Conservation (phyloP, 2,888 invertebrate species). For the Balanococcus diminutus region DNA sequence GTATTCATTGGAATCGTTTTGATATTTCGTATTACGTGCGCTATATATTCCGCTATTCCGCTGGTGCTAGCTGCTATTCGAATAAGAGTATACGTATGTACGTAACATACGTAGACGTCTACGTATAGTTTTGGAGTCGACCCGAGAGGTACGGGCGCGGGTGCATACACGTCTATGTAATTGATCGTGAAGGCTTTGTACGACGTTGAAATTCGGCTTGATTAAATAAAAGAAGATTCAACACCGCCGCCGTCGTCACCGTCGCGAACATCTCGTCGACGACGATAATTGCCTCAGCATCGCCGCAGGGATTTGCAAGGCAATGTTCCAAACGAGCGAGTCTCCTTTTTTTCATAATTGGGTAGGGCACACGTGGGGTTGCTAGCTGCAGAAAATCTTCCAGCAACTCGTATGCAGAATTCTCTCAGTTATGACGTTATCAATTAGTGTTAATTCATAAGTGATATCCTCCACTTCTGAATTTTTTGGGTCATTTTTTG, state of each 20-base stretch:
- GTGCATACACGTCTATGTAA: not conserved
- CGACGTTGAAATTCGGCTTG: not conserved
- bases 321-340: no score
- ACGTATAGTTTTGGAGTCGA: not conserved
- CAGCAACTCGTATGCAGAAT: no score
- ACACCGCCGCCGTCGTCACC: not conserved
- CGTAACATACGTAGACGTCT: not conserved
- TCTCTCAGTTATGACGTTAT: no score
- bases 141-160: no score
- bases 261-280: not conserved
- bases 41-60: not conserved
- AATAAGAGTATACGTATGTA: not conserved
- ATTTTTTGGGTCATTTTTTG: no score
- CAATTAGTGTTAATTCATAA: no score
- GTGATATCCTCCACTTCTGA: no score
- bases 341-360: no score
- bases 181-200: slow-evolving; percentile 27
- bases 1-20: slow-evolving; percentile 24
- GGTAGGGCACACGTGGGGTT: no score
- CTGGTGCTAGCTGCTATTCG: not conserved
- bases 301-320: not conserved
- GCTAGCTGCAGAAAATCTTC: no score
- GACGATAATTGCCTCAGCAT: not conserved
- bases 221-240: slow-evolving; percentile 17
- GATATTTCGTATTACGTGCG: not conserved